phyloP scores from a whole-genome alignment of 2,888 invertebrate species.

The Lithosia quadra region DNA sequence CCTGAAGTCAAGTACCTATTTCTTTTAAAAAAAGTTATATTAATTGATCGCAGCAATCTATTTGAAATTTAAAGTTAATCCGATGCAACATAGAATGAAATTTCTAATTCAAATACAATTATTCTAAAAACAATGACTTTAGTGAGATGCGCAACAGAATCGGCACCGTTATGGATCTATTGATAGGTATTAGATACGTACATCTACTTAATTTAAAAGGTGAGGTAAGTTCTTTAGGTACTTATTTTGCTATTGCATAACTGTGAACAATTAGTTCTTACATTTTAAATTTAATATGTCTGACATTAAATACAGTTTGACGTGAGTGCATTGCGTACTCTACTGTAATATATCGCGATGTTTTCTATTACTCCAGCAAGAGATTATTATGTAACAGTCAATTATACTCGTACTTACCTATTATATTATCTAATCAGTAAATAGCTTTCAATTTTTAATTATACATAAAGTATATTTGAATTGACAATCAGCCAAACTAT shows the following conservation, averaged over 20 bases:
- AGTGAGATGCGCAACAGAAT: not conserved
- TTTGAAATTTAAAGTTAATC: too few species aligned
- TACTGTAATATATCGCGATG: not conserved
- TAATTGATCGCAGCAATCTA: too few species aligned
- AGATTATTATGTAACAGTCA: not conserved
- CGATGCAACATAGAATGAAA: not conserved
- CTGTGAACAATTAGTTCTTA: not conserved
- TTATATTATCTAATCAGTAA: not conserved
- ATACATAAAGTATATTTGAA: too few species aligned
- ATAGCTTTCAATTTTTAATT: too few species aligned
- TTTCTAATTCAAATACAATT: not conserved
- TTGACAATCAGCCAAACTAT: not conserved
- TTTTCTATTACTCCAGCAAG: not conserved
- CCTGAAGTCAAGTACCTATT: too few species aligned
- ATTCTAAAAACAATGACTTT: not conserved
- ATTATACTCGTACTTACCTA: not conserved
- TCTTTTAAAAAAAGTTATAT: too few species aligned
- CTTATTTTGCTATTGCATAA: not conserved
- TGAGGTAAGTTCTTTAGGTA: conserved; percentile 17
- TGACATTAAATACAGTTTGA: not conserved
- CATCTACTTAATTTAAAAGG: conserved; percentile 6
- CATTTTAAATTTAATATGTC: not conserved
- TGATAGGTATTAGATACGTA: not conserved
- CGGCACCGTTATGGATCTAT: not conserved
- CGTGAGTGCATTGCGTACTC: not conserved